Conservation (phyloP, 2,888 invertebrate species). For the Leucophenga maculata region DNA sequence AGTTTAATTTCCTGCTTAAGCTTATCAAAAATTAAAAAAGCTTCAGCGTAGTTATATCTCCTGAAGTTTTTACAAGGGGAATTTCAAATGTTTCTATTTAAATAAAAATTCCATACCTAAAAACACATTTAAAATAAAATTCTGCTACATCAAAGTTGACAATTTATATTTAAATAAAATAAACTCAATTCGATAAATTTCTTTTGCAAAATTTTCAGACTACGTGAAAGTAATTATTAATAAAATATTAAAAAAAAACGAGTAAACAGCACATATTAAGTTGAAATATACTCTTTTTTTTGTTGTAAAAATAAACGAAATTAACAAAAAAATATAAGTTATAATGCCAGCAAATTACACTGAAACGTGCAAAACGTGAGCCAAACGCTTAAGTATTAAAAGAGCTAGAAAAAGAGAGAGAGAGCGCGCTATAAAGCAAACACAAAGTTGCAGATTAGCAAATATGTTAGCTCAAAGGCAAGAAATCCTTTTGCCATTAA, state of each 20-base stretch:
- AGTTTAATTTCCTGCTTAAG: too few relatives aligned
- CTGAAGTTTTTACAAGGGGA: too few relatives aligned
- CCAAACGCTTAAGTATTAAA: not conserved
- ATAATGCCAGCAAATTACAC: slow-evolving; percentile 19
- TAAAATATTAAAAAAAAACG: not conserved
- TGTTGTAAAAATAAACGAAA: too few relatives aligned
- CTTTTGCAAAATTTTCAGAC: too few relatives aligned
- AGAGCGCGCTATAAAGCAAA: not conserved
- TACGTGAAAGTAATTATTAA: not conserved
- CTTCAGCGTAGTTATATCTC: too few relatives aligned
- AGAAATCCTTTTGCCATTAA: not conserved
- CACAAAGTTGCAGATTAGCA: not conserved
- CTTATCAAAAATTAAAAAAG: too few relatives aligned
- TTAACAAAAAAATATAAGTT: slow-evolving; percentile 5
- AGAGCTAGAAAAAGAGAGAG: not conserved
- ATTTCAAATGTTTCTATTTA: too few relatives aligned
- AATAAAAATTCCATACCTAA: too few relatives aligned
- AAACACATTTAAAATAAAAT: too few relatives aligned
- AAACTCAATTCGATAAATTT: too few relatives aligned
- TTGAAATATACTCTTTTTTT: not conserved
- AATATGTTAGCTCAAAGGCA: not conserved
- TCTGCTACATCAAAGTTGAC: too few relatives aligned
- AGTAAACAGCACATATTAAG: slow-evolving; percentile 4
- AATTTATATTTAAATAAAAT: too few relatives aligned
- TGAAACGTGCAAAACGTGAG: slow-evolving; percentile 12